A percentile compares a stretch with the other conserved stretches of the same genome.
Evolutionary conservation across 2,113 vertebrate genomes (phyloP).

Genomic region (Arizona elegans): DNA sequence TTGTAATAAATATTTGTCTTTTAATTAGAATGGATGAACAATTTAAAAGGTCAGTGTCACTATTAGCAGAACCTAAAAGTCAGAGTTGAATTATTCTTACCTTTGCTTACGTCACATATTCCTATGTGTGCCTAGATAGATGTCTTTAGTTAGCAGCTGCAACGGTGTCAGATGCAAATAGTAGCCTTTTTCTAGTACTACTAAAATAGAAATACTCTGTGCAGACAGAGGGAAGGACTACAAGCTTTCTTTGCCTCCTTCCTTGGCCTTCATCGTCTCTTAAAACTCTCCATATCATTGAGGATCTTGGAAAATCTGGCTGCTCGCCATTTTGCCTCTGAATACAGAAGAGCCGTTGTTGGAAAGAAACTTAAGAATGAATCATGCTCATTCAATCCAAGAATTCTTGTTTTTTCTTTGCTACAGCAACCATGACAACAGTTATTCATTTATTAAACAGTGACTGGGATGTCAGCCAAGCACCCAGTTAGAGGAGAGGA

Average conservation of each 20-base stretch:
- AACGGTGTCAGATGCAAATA: background rate
- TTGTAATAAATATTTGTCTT: background rate
- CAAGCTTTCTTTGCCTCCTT: background rate
- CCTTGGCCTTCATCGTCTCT: background rate
- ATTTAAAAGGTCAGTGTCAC: background rate
- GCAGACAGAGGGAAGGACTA: background rate
- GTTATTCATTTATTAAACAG: background rate
- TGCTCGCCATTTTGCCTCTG: background rate
- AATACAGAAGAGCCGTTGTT: background rate
- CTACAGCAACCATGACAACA: constrained; percentile 50
- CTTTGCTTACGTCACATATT: background rate
- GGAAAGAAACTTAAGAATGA: background rate
- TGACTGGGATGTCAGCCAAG: constrained; percentile 26
- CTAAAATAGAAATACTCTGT: background rate
- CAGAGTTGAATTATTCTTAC: background rate
- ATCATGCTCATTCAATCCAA: background rate
- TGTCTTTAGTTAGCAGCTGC: background rate
- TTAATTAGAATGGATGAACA: background rate
- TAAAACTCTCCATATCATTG: background rate
- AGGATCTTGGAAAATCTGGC: background rate
- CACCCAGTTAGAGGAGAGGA: background rate
- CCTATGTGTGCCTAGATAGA: background rate
- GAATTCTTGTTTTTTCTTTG: constrained; percentile 12
- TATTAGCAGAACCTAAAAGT: background rate
- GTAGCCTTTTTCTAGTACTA: background rate